phyloP scores from a whole-genome alignment of 2,888 invertebrate genomes.

The Leptothorax acervorum region DNA sequence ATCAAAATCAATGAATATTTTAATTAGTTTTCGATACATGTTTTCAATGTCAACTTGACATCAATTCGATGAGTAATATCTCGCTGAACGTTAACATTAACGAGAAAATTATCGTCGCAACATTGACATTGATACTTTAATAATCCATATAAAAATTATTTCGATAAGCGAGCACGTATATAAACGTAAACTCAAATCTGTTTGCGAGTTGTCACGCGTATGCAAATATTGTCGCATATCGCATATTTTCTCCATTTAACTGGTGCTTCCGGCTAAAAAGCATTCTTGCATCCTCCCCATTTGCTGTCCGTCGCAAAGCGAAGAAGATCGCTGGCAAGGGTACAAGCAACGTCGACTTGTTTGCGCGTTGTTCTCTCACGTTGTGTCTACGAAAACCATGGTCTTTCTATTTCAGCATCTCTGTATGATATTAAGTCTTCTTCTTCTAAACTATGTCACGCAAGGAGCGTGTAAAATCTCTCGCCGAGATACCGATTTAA shows the following conservation, averaged over 20 bases:
- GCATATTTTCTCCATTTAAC: too few species aligned
- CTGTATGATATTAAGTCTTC: conserved; percentile 6
- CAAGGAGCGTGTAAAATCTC: neutral
- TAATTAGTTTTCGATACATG: too few species aligned
- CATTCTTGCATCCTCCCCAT: too few species aligned
- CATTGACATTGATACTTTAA: conserved; percentile 10
- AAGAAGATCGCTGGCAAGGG: too few species aligned
- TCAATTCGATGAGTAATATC: too few species aligned
- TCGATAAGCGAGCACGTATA: conserved; percentile 23
- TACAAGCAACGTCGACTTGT: too few species aligned
- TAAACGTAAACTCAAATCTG: conserved; percentile 10
- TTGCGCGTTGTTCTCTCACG: too few species aligned
- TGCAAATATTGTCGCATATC: conserved; percentile 32
- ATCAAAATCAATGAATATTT: too few species aligned
- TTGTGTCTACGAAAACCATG: conserved; percentile 29
- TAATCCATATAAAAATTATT: conserved; percentile 17
- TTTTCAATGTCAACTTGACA: too few species aligned
- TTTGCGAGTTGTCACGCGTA: conserved; percentile 18
- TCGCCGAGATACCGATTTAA: neutral
- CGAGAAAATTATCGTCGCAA: too few species aligned
- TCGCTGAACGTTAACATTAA: neutral
- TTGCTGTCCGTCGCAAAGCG: too few species aligned
- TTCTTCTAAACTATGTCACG: neutral
- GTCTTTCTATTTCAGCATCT: neutral
- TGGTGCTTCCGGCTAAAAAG: too few species aligned